Evolutionary conservation across 2,888 invertebrate genomes (phyloP), one percentile per base, ranked within the genome.

Genomic region (Dicranocentrus wangi): DNA sequence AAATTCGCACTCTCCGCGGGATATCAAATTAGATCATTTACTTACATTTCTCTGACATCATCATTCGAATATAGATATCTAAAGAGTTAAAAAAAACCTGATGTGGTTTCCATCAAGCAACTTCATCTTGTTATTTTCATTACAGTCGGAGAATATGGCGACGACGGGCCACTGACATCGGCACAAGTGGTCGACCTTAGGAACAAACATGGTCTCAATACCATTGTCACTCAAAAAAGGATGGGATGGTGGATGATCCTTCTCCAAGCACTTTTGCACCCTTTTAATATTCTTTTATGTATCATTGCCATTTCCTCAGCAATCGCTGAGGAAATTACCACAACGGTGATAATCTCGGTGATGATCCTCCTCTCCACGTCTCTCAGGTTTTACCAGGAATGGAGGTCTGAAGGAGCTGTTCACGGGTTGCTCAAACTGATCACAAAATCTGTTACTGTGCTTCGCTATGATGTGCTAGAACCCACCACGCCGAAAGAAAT

Each of bases 231-330:
- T 8, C 63, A 68, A 17, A 70, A 79, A 17, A 68, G 39, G 19
- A 70, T 63, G 3, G 39, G 75, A 1, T 78, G 75, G 60, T 81
- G 79, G 28, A 65, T 70, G 63, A 75, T 81, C 19, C 51, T 83
- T n/a, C 63, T 83, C 8, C 63, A 79, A 15, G 78, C 83, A 2
- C 25, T 81, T 10, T 39, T 81, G 17, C 83, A 83, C 47, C 83
- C 83, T 13, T 83, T 83, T 63, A 83, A 83, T 25, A 71, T 83
- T 7, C 79, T 83, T 1, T 53, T 83, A 7, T 21, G 27, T 8
- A 68, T 83, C 25, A 61, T 83, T 28, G 83, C 83, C 13, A 66
- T 70, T 25, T 51, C 42, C 1, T 81, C 81, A 10, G 53, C n/a
- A 0, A 61, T 60, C 1, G 70, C 73, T 2, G 42, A 23, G 0